phyloP scores from a whole-genome alignment of 1,140 invertebrate species.

The Eumeta japonica region DNA sequence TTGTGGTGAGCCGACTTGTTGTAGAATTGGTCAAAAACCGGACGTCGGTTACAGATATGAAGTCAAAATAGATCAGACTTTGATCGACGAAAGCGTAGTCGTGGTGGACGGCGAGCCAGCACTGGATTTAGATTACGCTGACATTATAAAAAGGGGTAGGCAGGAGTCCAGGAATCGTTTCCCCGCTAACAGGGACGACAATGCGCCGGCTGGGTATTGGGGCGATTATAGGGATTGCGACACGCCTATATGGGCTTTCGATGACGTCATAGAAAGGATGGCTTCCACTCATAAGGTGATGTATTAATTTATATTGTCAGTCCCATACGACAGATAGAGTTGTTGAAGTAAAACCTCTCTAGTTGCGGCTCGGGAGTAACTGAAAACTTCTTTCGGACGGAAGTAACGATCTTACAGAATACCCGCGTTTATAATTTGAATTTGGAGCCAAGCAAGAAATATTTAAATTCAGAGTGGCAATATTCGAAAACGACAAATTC shows the following conservation, averaged over 20 bases:
- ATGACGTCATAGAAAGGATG: constrained; percentile 61
- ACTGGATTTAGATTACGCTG: constrained; percentile 28
- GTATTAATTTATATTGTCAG: not conserved
- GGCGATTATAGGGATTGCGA: constrained; percentile 78
- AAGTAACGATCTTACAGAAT: not conserved
- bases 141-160: constrained; percentile 16
- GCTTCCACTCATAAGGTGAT: constrained; percentile 57
- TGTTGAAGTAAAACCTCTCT: not conserved
- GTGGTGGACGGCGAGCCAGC: constrained; percentile 15
- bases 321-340: not conserved
- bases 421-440: not conserved
- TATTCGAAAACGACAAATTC: too few relatives aligned
- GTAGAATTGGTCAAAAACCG: constrained; percentile 61
- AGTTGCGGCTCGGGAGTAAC: too few relatives aligned
- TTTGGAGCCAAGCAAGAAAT: too few relatives aligned
- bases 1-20: constrained; percentile 78
- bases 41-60: constrained; percentile 9
- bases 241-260: constrained; percentile 65
- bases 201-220: constrained; percentile 72
- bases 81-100: constrained; percentile 18
- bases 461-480: not conserved
- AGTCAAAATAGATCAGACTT: constrained; percentile 15
- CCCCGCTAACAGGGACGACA: constrained; percentile 8
- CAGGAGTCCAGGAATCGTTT: constrained; percentile 10
- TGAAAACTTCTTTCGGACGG: too few relatives aligned